These are phyloP conservation scores for Lagopus muta DNA, from an alignment of 2,113 vertebrate genomes.

Conservation along the genomic window DNA sequence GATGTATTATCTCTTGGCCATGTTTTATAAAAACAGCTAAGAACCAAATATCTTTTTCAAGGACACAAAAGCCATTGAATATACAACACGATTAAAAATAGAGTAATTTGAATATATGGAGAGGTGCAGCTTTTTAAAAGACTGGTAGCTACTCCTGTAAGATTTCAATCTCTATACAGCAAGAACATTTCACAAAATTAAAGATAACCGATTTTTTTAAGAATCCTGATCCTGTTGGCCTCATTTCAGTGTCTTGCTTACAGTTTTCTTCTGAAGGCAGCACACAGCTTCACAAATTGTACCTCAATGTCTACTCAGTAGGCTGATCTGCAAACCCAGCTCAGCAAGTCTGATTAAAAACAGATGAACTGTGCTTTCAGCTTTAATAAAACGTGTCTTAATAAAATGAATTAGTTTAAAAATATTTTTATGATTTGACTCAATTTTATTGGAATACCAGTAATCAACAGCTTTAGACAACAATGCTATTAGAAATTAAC, in stretches of 20 bases:
- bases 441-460: not conserved
- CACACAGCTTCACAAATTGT: not conserved
- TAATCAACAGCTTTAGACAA: not conserved
- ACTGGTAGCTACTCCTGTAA: not conserved
- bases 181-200: not conserved
- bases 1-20: not conserved
- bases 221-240: not conserved
- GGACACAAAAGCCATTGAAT: not conserved
- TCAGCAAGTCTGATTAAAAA: not conserved
- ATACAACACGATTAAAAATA: not conserved
- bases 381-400: constrained; percentile 1
- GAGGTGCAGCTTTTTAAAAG: not conserved
- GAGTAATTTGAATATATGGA: not conserved
- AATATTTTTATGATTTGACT: constrained; percentile 4
- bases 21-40: not conserved
- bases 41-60: not conserved
- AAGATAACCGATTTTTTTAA: not conserved
- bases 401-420: not conserved
- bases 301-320: not conserved
- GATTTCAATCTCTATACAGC: not conserved
- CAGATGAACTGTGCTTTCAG: not conserved
- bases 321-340: constrained; percentile 20
- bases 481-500: not conserved
- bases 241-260: not conserved
- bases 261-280: not conserved